A percentile compares a stretch with the other conserved stretches of the same genome.
phyloP scores from a whole-genome alignment of 2,888 invertebrate genomes.

The Anticlea derivata region DNA sequence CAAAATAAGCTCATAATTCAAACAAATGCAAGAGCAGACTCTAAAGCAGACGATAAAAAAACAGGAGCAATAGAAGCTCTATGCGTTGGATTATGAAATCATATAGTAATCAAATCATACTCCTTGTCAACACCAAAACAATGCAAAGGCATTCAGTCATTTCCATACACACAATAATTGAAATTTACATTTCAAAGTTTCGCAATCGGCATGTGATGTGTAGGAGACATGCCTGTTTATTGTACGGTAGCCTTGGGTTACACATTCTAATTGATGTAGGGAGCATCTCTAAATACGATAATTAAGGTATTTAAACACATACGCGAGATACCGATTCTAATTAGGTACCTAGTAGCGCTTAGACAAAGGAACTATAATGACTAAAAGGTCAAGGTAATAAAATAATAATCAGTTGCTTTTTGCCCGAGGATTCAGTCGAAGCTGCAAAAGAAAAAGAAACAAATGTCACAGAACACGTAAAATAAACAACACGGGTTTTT shows the following conservation, averaged over 20 bases:
- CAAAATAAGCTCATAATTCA: too few species aligned
- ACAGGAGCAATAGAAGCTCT: neutral
- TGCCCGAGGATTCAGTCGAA: too few species aligned
- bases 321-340: slow-evolving; percentile 18
- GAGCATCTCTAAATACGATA: slow-evolving; percentile 33
- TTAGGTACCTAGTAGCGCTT: neutral
- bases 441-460: too few species aligned
- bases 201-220: slow-evolving; percentile 61
- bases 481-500: too few species aligned
- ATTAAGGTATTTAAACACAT: slow-evolving; percentile 28
- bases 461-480: too few species aligned
- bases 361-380: slow-evolving; percentile 8
- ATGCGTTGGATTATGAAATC: slow-evolving; percentile 1
- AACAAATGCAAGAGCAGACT: too few species aligned
- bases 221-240: slow-evolving; percentile 55
- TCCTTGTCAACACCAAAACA: slow-evolving; percentile 28
- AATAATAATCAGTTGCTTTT: too few species aligned
- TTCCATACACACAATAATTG: slow-evolving; percentile 52
- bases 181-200: slow-evolving; percentile 53
- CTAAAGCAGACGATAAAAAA: too few species aligned
- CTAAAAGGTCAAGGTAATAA: neutral
- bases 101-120: slow-evolving; percentile 18
- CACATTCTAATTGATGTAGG: slow-evolving; percentile 38
- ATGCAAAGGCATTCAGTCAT: slow-evolving; percentile 41
- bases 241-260: slow-evolving; percentile 39